Percentiles rank a stretch among this genome's conserved stretches.
Evolutionary conservation across 2,797 vertebrate genomes (phyloP).

Genomic region (Margarornis squamiger): DNA sequence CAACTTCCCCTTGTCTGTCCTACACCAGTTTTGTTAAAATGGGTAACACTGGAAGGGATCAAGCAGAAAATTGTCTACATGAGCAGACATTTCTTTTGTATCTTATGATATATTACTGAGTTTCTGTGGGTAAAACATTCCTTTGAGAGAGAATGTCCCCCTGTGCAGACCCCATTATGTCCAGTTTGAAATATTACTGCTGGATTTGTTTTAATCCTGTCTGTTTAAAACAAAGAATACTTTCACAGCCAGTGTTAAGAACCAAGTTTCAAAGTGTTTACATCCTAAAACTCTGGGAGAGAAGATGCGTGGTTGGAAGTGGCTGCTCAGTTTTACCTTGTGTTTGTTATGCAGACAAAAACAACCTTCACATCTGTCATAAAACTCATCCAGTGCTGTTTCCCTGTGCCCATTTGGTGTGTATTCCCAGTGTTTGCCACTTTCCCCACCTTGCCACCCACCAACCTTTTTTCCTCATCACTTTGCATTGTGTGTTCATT

Average conservation of each 20-base stretch:
- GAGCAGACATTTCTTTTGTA: neutral
- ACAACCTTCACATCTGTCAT: neutral
- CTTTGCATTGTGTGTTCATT: slow-evolving; percentile 79
- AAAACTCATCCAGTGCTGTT: neutral
- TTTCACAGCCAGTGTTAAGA: neutral
- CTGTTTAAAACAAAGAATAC: neutral
- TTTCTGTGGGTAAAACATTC: neutral
- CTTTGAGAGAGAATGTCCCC: neutral
- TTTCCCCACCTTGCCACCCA: neutral
- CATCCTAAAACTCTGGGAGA: neutral
- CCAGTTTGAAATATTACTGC: neutral
- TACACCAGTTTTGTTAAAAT: neutral
- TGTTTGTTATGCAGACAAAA: neutral
- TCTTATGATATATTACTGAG: neutral
- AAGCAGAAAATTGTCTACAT: neutral
- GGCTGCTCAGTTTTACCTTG: neutral
- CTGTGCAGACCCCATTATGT: neutral
- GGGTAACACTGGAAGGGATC: neutral
- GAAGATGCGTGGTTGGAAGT: neutral
- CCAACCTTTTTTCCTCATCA: slow-evolving; percentile 48
- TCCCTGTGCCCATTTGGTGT: neutral
- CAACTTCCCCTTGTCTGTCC: neutral
- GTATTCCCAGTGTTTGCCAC: neutral
- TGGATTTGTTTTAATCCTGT: neutral
- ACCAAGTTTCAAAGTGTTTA: neutral